These are phyloP conservation scores for Bradypodion pumilum DNA, from an alignment of 2,797 vertebrate genomes.

Conservation along the genomic window DNA sequence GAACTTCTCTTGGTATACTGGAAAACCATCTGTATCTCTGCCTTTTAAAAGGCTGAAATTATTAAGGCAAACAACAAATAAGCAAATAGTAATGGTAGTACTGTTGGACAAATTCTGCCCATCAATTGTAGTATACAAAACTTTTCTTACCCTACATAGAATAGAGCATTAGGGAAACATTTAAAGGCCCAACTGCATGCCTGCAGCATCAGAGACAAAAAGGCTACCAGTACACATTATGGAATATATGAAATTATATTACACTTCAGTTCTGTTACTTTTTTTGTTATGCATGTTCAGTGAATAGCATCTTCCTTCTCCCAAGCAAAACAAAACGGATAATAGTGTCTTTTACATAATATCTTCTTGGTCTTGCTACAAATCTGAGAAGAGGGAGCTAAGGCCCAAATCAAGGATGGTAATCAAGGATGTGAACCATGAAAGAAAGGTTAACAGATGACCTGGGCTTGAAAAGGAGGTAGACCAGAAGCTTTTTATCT, in stretches of 20 bases:
- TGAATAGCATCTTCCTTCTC: not conserved
- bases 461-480: too few species aligned
- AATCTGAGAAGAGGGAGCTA: not conserved
- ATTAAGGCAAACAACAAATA: constrained; percentile 24
- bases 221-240: not conserved
- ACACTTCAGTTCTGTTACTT: not conserved
- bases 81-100: not conserved
- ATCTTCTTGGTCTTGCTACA: not conserved
- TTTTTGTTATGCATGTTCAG: not conserved
- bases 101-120: not conserved
- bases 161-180: not conserved
- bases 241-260: not conserved
- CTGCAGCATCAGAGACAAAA: not conserved
- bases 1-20: constrained; percentile 92
- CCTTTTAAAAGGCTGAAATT: constrained; percentile 90
- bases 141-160: not conserved
- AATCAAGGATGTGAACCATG: too few species aligned
- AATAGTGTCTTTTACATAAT: not conserved
- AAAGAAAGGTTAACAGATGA: not conserved
- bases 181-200: not conserved
- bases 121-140: not conserved
- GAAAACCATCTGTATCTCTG: constrained; percentile 89
- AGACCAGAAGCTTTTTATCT: not conserved
- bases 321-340: not conserved
- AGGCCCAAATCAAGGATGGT: not conserved